Base-by-base conservation (phyloP, 2,797 vertebrate genomes). In the Acanthurus leucopareius region DNA sequence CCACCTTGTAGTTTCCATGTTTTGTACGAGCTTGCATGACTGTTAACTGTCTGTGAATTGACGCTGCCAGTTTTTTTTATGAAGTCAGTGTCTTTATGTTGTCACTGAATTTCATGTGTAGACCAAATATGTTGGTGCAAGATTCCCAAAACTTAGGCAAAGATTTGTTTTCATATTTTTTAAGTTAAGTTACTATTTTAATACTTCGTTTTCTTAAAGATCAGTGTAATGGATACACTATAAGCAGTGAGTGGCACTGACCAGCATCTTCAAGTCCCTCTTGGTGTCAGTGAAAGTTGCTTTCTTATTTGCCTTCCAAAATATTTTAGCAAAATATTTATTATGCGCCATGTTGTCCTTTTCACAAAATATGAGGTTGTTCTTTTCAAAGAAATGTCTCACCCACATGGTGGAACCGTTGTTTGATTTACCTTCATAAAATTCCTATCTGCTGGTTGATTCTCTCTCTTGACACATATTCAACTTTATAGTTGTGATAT, bases 1-100 rank as follows among this genome's bases (percentile, higher is more conserved):
- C 20, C 25, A 54, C 79, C 58, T 20, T 47, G 76, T 85, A 79
- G 71, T 91, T 90, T 86, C 82, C 82, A 79, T 86, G 67, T 83
- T 88, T 81, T 82, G 67, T 72, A 77, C 47, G 42, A 77, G 56
- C 65, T 48, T 35, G 10, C 22, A 25, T 63, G 20, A 62, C 60
- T 62, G 25, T 51, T 35, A 44, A 25, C 20, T 62, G 40, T 28
- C 56, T 63, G 25, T 70, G 47, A 69, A 73, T 75, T 10, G n/a
- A 73, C 1, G 1, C 19, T 17, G 15, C 8, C 10, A 40, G 14
- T 25, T 25, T 25, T 25, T 71, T 58, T 82, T 19, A 35, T 52
- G 11, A 51, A 69, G 44, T 62, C 49, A 32, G 22, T 9, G n/a
- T 68, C 56, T 20, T n/a, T 19, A 66, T 47, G 28, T 32, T 32